Evolutionary conservation across 2,888 invertebrate genomes (phyloP), one percentile per base, ranked within the genome.

Genomic region (Azorinus chamasolen): DNA sequence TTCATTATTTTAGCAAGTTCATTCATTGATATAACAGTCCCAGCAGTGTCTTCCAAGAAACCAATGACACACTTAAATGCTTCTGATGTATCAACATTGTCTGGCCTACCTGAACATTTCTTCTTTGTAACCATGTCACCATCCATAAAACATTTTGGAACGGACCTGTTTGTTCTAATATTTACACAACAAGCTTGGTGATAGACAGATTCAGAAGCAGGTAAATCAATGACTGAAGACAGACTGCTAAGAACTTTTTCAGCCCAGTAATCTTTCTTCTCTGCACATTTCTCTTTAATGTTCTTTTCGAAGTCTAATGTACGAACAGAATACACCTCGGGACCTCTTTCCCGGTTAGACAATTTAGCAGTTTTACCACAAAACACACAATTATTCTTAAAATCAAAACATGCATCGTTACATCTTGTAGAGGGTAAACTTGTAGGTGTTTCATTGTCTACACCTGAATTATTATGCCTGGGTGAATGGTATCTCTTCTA

Each of bases 151-250:
- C 4, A 4, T 10, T 32, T 32, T 4, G 32, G 32, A 32, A 32
- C 5, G 5, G 4, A 10, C 4, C 32, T 4, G 10, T 10, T 10
- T 20, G 77, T 78, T 25, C 75, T 53, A 43, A 85, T 82, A 50
- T 80, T 80, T 3, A 76, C 61, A 53, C 69, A 75, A 54, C 84
- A 85, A 16, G 43, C 43, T 25, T 83, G 79, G 48, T 84, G 84
- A 43, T 83, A 85, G 2, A 80, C 14, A 1, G 83, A 76, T 55
- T 84, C 85, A 8, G 74, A 76, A 14, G 85, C 83, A 41, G 64
- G 85, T 16, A 85, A 69, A 65, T 83, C 84, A 22, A 41, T 41
- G 5, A 57, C 43, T 18, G n/a, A 54, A 46, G 73, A 37, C 14
- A 83, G 8, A 43, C 79, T 39, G 2, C 58, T 57, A 8, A 43